These are phyloP conservation scores for Leucozona laternaria DNA, from an alignment of 2,888 invertebrate species.

Conservation along the genomic window DNA sequence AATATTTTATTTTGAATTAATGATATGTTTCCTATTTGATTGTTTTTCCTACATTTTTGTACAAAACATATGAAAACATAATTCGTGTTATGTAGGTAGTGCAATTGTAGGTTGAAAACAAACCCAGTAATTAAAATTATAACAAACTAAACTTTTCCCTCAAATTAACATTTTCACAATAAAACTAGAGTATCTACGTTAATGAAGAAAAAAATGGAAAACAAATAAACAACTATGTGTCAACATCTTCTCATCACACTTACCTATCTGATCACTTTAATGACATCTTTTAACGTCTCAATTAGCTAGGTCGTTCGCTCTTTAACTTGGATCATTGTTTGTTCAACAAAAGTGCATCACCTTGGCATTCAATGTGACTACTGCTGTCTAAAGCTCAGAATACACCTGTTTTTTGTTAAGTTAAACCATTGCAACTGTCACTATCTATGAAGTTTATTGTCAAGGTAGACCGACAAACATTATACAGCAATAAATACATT, in stretches of 20 bases:
- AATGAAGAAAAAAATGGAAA: no score
- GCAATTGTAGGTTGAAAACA: no score
- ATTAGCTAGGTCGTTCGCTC: conserved; percentile 55
- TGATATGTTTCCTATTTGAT: no score
- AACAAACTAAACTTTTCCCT: no score
- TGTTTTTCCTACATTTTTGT: no score
- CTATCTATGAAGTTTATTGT: conserved; percentile 15
- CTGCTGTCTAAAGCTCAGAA: conserved; percentile 1
- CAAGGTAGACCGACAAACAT: conserved; percentile 21
- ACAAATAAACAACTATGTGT: background rate
- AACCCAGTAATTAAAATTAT: no score
- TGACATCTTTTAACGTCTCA: conserved; percentile 17
- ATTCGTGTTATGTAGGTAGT: no score
- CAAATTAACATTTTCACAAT: no score
- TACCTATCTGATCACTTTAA: conserved; percentile 18
- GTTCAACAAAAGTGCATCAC: conserved; percentile 28
- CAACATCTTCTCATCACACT: background rate
- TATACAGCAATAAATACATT: background rate
- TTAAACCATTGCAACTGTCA: conserved; percentile 13
- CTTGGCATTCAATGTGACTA: conserved; percentile 59
- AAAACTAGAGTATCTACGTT: no score
- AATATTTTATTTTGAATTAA: no score
- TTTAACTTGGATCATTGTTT: conserved; percentile 16
- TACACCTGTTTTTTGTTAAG: background rate
- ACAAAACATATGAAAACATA: no score